These are phyloP conservation scores for Danio jaintianensis DNA, from an alignment of 2,797 vertebrate genomes.

Conservation along the genomic window DNA sequence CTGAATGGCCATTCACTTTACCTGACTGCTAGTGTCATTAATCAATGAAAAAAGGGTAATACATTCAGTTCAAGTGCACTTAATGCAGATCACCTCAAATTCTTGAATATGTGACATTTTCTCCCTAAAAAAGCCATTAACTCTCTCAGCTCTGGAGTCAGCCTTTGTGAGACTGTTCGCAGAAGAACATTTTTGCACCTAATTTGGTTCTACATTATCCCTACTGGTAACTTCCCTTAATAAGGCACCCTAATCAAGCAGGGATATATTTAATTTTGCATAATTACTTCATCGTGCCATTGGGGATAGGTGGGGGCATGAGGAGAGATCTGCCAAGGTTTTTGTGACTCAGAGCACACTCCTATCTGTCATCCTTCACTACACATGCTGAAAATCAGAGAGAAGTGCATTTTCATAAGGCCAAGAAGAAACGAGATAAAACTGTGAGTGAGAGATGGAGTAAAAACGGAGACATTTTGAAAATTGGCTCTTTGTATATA, in stretches of 20 bases:
- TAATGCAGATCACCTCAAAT: conserved; percentile 58
- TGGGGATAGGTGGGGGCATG: conserved; percentile 54
- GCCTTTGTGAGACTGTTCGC: conserved; percentile 35
- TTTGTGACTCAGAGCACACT: conserved; percentile 60
- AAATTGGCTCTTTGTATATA: conserved; percentile 64
- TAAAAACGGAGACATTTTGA: conserved; percentile 58
- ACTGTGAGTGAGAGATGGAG: conserved; percentile 43
- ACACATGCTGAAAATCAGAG: conserved; percentile 67
- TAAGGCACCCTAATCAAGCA: conserved; percentile 68
- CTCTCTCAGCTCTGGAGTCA: conserved; percentile 34
- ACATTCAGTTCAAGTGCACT: conserved; percentile 52
- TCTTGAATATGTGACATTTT: conserved; percentile 59
- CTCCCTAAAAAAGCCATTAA: conserved; percentile 55
- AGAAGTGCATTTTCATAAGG: conserved; percentile 59
- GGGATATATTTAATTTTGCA: conserved; percentile 73
- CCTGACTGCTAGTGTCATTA: conserved; percentile 48
- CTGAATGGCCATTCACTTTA: conserved; percentile 52
- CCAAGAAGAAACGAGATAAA: conserved; percentile 52
- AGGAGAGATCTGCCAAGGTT: conserved; percentile 46
- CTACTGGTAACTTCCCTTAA: conserved; percentile 67
- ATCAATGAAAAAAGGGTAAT: conserved; percentile 53
- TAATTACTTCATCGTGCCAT: conserved; percentile 68
- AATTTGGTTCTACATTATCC: conserved; percentile 70
- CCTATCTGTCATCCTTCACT: conserved; percentile 59
- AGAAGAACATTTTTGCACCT: conserved; percentile 58